Conservation (phyloP, 2,113 vertebrate species). For the Acrocephalus kingi region DNA sequence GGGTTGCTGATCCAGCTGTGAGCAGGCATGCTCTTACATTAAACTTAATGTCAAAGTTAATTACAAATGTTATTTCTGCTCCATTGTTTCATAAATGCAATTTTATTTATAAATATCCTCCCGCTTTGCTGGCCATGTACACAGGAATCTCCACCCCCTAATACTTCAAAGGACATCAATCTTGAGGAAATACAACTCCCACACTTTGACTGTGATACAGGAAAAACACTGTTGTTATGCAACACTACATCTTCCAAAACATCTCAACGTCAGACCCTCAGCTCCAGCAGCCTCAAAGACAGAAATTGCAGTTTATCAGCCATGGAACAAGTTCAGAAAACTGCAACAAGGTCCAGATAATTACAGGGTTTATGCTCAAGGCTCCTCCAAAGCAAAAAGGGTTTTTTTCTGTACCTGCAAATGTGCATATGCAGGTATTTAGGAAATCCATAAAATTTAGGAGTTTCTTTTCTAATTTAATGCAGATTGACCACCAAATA, state of each 20-base stretch:
- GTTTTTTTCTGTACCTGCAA: background rate
- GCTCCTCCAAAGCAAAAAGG: background rate
- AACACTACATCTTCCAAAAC: background rate
- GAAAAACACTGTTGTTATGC: constrained; percentile 54
- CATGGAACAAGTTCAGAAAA: background rate
- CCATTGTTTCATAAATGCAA: constrained; percentile 40
- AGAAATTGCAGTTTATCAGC: background rate
- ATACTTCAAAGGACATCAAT: constrained; percentile 35
- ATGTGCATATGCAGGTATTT: background rate
- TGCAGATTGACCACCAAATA: background rate
- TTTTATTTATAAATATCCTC: constrained; percentile 44
- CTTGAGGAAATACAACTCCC: constrained; percentile 57
- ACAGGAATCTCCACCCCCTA: constrained; percentile 53
- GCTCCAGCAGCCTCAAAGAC: background rate
- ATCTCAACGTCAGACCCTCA: background rate
- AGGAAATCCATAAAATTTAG: background rate
- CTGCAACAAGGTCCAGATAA: background rate
- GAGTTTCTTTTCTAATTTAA: background rate
- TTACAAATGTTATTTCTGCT: constrained; percentile 6
- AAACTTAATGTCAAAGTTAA: background rate
- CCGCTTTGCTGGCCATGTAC: background rate
- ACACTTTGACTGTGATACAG: constrained; percentile 22
- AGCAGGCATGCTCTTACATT: background rate
- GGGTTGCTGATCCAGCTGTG: constrained; percentile 17
- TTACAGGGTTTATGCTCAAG: background rate